Evolutionary conservation across 1,140 invertebrate genomes (phyloP).

Genomic region (Magallana angulata): DNA sequence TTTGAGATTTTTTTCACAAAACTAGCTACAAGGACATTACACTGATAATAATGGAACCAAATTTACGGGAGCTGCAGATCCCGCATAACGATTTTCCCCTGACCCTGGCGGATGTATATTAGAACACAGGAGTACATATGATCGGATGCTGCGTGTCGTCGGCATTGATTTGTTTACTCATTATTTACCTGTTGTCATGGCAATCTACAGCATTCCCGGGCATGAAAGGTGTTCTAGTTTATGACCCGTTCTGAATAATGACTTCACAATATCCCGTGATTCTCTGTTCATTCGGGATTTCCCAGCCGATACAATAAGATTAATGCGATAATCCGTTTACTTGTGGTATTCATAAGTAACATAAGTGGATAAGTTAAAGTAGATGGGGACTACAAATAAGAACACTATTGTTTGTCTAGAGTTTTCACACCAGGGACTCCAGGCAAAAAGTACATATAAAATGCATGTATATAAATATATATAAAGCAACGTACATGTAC

Average conservation of each 20-base stretch:
- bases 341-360: neutral
- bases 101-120: neutral
- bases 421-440: no score
- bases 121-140: no score
- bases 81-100: neutral
- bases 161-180: constrained; percentile 12
- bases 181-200: constrained; percentile 23
- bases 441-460: no score
- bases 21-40: no score
- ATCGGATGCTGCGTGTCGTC: neutral
- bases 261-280: neutral
- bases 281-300: neutral
- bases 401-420: no score
- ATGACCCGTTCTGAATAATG: neutral
- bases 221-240: neutral
- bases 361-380: neutral
- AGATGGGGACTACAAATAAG: no score
- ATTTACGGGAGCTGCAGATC: no score
- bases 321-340: constrained; percentile 6
- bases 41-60: no score
- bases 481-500: no score
- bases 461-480: no score
- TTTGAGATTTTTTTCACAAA: no score
- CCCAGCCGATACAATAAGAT: neutral
- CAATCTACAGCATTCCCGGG: neutral